A percentile compares a stretch with the other conserved stretches of the same genome.
phyloP scores from a whole-genome alignment of 2,113 vertebrate genomes.

The Thermophis baileyi region DNA sequence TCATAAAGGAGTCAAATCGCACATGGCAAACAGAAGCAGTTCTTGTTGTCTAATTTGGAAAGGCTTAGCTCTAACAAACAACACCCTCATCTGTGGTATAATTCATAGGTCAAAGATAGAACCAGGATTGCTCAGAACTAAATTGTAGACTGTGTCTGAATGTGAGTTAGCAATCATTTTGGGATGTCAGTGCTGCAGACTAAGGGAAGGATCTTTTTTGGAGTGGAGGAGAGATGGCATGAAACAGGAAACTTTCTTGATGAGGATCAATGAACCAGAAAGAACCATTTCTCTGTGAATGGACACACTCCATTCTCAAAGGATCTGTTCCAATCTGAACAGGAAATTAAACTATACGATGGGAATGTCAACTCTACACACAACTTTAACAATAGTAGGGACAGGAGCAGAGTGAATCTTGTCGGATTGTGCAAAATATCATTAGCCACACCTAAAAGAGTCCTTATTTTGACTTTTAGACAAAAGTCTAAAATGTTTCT shows the following conservation, averaged over 20 bases:
- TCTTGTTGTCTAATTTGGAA: neutral
- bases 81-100: neutral
- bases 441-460: neutral
- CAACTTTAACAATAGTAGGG: neutral
- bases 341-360: neutral
- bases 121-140: neutral
- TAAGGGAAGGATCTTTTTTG: neutral
- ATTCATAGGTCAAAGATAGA: neutral
- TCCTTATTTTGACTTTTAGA: neutral
- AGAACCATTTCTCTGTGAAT: neutral
- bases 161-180: too few relatives aligned
- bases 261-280: neutral
- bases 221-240: neutral
- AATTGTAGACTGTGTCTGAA: neutral
- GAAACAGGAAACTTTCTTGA: neutral
- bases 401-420: neutral
- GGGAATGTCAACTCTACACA: neutral
- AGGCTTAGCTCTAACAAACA: neutral
- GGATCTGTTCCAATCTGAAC: neutral
- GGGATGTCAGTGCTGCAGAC: neutral
- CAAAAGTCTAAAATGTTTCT: neutral
- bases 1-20: neutral
- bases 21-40: neutral
- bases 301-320: neutral
- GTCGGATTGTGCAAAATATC: neutral